Evolutionary conservation across 1,140 invertebrate species (phyloP).

Genomic region (Bemisia tabaci): DNA sequence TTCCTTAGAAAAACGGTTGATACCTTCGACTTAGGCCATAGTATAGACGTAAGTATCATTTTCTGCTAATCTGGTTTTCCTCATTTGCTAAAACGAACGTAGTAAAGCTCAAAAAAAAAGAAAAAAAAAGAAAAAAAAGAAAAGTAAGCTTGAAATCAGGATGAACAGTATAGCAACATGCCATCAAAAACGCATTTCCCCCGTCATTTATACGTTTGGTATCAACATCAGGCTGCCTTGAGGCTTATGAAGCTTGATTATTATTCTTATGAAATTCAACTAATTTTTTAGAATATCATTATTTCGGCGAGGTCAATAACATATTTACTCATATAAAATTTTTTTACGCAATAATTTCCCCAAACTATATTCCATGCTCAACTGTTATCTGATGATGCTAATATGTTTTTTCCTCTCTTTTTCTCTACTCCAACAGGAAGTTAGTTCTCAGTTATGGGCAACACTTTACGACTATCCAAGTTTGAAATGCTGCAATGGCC

Average conservation of each 20-base stretch:
- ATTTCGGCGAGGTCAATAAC: neutral
- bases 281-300: neutral
- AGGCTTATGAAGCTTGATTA: neutral
- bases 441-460: conserved; percentile 46
- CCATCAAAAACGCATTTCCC: neutral
- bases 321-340: neutral
- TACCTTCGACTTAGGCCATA: conserved; percentile 39
- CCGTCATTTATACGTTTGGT: neutral
- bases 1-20: conserved; percentile 40
- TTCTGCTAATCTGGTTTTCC: neutral
- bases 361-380: too few relatives aligned
- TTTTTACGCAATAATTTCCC: too few relatives aligned
- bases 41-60: conserved; percentile 36
- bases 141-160: too few relatives aligned
- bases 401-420: too few relatives aligned
- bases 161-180: too few relatives aligned
- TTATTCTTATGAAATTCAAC: neutral
- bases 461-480: conserved; percentile 64
- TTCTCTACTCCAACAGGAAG: too few relatives aligned
- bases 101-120: too few relatives aligned
- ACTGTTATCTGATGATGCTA: too few relatives aligned
- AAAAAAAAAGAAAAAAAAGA: too few relatives aligned
- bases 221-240: neutral
- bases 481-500: conserved; percentile 43
- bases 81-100: too few relatives aligned